Conservation (phyloP, 2,797 vertebrate species). For the Pantherophis vulpinus region DNA sequence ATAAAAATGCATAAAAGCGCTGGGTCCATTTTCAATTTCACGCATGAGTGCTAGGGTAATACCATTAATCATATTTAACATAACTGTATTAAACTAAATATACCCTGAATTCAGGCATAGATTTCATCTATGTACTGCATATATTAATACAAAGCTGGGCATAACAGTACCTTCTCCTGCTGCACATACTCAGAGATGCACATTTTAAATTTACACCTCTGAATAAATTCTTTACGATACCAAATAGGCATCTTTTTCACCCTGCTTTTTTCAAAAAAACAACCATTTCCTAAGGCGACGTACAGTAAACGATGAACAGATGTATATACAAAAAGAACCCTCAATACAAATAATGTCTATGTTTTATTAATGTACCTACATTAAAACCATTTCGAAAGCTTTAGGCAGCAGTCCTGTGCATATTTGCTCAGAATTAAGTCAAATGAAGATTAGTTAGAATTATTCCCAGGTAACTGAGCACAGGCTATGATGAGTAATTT, state of each 20-base stretch:
- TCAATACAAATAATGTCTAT: neutral
- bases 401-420: neutral
- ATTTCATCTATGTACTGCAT: neutral
- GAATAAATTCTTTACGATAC: neutral
- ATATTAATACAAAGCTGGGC: neutral
- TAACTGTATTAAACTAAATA: neutral
- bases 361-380: neutral
- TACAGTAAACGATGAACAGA: neutral
- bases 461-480: neutral
- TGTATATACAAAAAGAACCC: neutral
- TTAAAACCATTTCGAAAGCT: neutral
- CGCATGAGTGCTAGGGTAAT: neutral
- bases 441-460: neutral
- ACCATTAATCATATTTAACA: neutral
- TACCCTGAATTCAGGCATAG: neutral
- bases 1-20: neutral
- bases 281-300: neutral
- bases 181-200: neutral
- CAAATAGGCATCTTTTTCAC: neutral
- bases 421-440: neutral
- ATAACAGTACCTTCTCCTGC: neutral
- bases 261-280: neutral
- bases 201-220: neutral
- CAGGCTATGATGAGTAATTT: neutral
- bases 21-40: neutral